Evolutionary conservation across 2,888 invertebrate genomes (phyloP).

Genomic region (Apodemia duryi): DNA sequence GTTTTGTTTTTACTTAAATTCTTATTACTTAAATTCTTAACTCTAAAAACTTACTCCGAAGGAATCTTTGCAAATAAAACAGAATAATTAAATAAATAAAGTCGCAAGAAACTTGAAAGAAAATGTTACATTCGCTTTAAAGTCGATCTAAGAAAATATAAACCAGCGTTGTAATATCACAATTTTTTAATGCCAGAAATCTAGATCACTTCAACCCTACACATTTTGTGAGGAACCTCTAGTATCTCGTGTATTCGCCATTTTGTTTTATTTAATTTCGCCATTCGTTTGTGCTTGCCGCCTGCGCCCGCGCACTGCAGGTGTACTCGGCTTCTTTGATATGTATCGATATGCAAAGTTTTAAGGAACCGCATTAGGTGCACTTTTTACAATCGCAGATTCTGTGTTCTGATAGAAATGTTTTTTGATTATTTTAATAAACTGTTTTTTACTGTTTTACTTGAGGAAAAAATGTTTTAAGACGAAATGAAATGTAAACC

Average conservation of each 20-base stretch:
- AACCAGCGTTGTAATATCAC: background rate
- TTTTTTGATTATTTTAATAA: conserved; percentile 15
- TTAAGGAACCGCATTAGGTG: conserved; percentile 27
- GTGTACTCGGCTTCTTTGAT: conserved; percentile 50
- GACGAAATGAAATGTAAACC: background rate
- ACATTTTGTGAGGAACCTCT: conserved; percentile 43
- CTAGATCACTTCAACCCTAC: conserved; percentile 26
- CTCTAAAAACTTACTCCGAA: no score
- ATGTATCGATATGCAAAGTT: conserved; percentile 69
- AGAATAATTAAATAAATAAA: no score
- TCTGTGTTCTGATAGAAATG: conserved; percentile 16
- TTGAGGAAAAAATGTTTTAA: background rate
- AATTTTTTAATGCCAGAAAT: background rate
- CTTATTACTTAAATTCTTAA: no score
- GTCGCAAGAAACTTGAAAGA: no score
- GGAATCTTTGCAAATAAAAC: no score
- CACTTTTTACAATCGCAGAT: conserved; percentile 18
- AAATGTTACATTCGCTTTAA: no score
- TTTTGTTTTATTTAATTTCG: conserved; percentile 58
- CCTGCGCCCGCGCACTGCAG: conserved; percentile 48
- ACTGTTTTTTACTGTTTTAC: background rate
- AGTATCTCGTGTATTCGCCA: conserved; percentile 56
- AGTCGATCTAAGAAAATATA: no score
- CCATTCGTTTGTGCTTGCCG: conserved; percentile 58
- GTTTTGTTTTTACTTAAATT: no score